Percentiles rank a stretch among this genome's conserved stretches.
These are phyloP conservation scores for Drosophila punjabiensis DNA, from an alignment of 1,140 invertebrate genomes.

Conservation along the genomic window DNA sequence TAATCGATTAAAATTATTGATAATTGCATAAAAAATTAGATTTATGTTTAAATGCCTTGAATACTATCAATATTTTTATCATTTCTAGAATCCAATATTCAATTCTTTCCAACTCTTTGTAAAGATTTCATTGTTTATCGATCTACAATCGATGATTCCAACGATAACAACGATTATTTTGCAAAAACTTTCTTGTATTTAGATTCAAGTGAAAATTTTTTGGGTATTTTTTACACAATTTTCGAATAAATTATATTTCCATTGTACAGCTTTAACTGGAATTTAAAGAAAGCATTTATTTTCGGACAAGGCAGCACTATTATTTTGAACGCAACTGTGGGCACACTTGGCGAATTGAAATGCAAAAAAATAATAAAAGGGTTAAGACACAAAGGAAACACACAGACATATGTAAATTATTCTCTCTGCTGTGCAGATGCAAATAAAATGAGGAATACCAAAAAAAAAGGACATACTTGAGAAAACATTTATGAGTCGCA, in stretches of 20 bases:
- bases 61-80: too few relatives aligned
- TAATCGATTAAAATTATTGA: too few relatives aligned
- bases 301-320: slow-evolving; percentile 9
- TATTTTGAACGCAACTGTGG: slow-evolving; percentile 36
- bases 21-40: too few relatives aligned
- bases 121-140: too few relatives aligned
- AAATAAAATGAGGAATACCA: slow-evolving; percentile 54
- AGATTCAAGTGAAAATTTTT: not conserved
- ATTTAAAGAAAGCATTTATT: not conserved
- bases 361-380: slow-evolving; percentile 22
- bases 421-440: slow-evolving; percentile 80
- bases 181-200: not conserved
- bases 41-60: too few relatives aligned
- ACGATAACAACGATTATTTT: not conserved
- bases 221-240: not conserved
- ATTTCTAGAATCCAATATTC: too few relatives aligned
- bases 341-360: slow-evolving; percentile 27
- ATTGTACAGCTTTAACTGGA: not conserved
- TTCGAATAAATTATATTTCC: not conserved
- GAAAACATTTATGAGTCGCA: slow-evolving; percentile 20
- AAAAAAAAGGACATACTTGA: slow-evolving; percentile 12
- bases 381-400: slow-evolving; percentile 20
- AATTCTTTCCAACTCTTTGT: too few relatives aligned
- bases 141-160: not conserved
- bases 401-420: slow-evolving; percentile 32